Base-by-base conservation (phyloP, 2,888 invertebrate species). In the Perdita meconis region DNA sequence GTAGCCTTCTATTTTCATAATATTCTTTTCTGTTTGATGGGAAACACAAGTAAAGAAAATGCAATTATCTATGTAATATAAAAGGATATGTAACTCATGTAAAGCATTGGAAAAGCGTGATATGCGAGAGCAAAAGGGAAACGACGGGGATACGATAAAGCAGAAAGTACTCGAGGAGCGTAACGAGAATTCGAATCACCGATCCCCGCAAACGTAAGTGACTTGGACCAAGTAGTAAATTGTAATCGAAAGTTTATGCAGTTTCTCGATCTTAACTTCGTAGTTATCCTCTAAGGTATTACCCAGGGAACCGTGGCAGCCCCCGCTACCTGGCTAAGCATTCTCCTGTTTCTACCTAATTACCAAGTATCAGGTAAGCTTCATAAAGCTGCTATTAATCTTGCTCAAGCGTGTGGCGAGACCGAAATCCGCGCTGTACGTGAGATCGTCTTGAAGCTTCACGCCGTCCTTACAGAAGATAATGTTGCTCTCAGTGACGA, bases 321-420 rank as follows among this genome's bases (percentile, higher is more conserved):
- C 64, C n/a, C 55, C 24, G 53, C 65, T 76, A 72, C 63, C 71
- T 57, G 38, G 59, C 79, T 79, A 80, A 83, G 72, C 70, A 84
- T 81, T 80, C 81, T 77, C 74, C 51, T 66, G 84, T 81, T 78
- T 77, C 84, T 78, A 69, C 66, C 68, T 84, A 84, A 84, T 84
- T 84, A 82, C 78, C 82, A 68, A 78, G 60, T 56, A 69, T 66
- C 69, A 71, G 42, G 66, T 36, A 53, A 61, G 68, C 78, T 75
- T 78, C 78, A 75, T 80, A 78, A 84, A 80, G 71, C 70, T 50
- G 61, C 72, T 82, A 84, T 84, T 84, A 84, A 84, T 84, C 82
- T 82, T 59, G 61, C 63, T 75, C 65, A 60, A 55, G 75, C 61
- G 56, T 56, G 59, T 42, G 67, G 70, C 40, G 64, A 75, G 55